Percentiles rank a stretch among this genome's conserved stretches.
phyloP scores from a whole-genome alignment of 2,888 invertebrate species.

The Psylliodes chrysocephalus region DNA sequence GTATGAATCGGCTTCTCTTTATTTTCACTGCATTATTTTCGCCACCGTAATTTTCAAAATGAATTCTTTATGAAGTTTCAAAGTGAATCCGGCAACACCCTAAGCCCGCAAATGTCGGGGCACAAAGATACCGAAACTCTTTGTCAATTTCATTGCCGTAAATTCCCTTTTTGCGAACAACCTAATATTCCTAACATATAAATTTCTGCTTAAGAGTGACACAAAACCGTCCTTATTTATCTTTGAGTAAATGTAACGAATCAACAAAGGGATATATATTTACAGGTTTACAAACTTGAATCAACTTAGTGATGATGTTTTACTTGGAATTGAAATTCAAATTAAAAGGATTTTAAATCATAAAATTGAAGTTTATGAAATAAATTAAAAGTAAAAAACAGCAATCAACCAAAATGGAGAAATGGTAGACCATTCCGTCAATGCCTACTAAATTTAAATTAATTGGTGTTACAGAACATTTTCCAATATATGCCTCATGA shows the following conservation, averaged over 20 bases:
- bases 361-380: too few relatives aligned
- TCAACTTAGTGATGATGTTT: too few relatives aligned
- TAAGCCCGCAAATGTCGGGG: conserved; percentile 34
- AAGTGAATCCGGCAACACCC: conserved; percentile 37
- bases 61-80: conserved; percentile 41
- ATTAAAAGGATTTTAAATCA: too few relatives aligned
- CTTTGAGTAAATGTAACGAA: not conserved
- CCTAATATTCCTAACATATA: conserved; percentile 33
- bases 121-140: conserved; percentile 39
- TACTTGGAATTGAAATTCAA: too few relatives aligned
- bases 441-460: too few relatives aligned
- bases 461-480: too few relatives aligned
- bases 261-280: not conserved
- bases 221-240: conserved; percentile 13
- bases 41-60: conserved; percentile 32
- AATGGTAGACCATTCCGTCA: too few relatives aligned
- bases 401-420: too few relatives aligned
- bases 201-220: conserved; percentile 26
- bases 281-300: not conserved
- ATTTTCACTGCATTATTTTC: conserved; percentile 31
- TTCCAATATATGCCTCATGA: too few relatives aligned
- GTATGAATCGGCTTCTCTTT: conserved; percentile 26
- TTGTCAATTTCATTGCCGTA: conserved; percentile 40
- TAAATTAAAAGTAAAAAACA: too few relatives aligned
- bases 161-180: conserved; percentile 34